Evolutionary conservation across 2,797 vertebrate species (phyloP).

Genomic region (Acomys russatus): DNA sequence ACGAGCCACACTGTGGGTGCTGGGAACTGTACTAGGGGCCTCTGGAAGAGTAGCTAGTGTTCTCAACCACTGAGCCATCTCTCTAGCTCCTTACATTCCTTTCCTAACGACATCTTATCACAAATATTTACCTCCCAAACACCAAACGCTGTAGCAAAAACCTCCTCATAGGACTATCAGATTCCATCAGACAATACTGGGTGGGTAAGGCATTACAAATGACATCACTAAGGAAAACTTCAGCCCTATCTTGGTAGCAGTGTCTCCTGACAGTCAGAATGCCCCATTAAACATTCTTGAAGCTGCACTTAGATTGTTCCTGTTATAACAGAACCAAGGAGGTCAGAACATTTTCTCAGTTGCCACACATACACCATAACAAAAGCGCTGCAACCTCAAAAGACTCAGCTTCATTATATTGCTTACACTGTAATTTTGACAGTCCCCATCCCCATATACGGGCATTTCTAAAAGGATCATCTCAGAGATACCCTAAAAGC

Average conservation of each 20-base stretch:
- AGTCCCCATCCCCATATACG: background rate
- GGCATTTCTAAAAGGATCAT: background rate
- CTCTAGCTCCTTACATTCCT: background rate
- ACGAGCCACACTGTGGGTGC: background rate
- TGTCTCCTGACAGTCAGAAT: background rate
- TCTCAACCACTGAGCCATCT: background rate
- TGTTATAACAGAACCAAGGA: background rate
- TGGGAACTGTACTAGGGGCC: background rate
- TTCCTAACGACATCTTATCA: slow-evolving; percentile 54
- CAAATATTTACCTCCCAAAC: slow-evolving; percentile 26
- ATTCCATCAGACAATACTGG: background rate
- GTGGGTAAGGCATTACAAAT: background rate
- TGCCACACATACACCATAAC: background rate
- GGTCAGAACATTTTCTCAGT: background rate
- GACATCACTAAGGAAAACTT: background rate
- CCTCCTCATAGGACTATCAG: background rate
- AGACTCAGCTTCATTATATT: background rate
- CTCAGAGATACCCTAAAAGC: background rate
- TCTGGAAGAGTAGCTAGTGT: background rate
- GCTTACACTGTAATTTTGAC: background rate
- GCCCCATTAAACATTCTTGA: background rate
- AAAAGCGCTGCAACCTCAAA: background rate
- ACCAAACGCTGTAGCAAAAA: slow-evolving; percentile 40
- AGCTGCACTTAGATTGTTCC: background rate
- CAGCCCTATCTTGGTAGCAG: background rate